phyloP scores from a whole-genome alignment of 2,797 vertebrate genomes.

The Eleutherodactylus coqui region DNA sequence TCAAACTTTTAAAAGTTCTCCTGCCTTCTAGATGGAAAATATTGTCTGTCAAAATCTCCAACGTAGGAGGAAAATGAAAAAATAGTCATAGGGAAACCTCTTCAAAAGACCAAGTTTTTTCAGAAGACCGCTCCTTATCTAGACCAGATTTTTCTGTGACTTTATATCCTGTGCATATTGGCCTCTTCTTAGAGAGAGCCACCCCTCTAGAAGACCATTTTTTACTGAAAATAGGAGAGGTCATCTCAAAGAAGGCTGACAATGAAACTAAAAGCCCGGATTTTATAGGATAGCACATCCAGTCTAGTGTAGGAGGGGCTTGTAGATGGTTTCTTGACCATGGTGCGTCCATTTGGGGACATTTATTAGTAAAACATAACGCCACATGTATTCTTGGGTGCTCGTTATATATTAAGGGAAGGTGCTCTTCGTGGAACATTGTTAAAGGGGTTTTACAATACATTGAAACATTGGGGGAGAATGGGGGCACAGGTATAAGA shows the following conservation, averaged over 20 bases:
- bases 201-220: not conserved
- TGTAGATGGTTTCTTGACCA: not conserved
- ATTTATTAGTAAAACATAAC: not conserved
- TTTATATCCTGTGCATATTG: too few species aligned
- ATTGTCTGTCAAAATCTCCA: not conserved
- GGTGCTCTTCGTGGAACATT: not conserved
- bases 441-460: too few species aligned
- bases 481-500: too few species aligned
- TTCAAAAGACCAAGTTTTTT: too few species aligned
- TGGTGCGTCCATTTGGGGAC: not conserved
- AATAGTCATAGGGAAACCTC: not conserved
- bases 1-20: not conserved
- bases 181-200: too few species aligned
- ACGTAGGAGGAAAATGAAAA: not conserved
- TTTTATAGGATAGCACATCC: too few species aligned
- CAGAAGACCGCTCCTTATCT: too few species aligned
- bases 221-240: not conserved
- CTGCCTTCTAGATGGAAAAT: not conserved
- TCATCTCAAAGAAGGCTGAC: not conserved
- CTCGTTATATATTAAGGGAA: not conserved
- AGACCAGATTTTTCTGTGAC: too few species aligned
- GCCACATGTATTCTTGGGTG: too few species aligned
- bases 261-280: not conserved
- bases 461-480: too few species aligned
- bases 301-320: not conserved